Base-by-base conservation (phyloP, 2,113 vertebrate species). In the Melanerpes aurifrons region DNA sequence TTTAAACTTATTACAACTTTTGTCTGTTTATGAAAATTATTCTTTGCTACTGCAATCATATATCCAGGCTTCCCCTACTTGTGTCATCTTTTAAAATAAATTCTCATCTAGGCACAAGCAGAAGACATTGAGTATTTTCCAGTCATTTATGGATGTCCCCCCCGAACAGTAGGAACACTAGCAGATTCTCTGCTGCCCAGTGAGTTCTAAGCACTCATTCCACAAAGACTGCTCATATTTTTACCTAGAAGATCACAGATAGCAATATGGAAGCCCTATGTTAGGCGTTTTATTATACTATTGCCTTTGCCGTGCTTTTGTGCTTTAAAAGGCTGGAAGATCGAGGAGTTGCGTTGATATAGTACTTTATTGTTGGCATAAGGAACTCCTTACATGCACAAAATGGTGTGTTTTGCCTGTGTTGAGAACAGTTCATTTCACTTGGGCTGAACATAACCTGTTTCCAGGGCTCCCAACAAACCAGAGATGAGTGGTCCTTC, bases 1-100 rank as follows among this genome's bases (percentile, higher is more conserved):
- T 90, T 95, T 96, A 56, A 93, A 89, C 50, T 93, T 94, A 95
- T 95, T 96, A 32, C 95, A 96, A 91, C 83, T 96, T 96, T 96
- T 75, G 56, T 90, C 92, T 95, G 83, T 87, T 96, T 89, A 63
- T 90, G 78, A 92, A 84, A 79, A 93, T 85, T 72, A 59, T 86
- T 93, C 78, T 85, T 84, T 95, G 58, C 45, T 84, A 25, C 13
- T 58, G 81, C 54, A 72, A 2, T 74, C 32, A 3, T 77, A 6
- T 93, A 79, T 72, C 35, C 86, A 59, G 45, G 58, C 48, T 83
- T 93, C 50, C 90, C 86, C 22, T 90, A 26, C 17, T 74, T 71
- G 22, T 71, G 53, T 24, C 37, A 7, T 45, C 32, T 72, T 88
- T 83, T 48, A 16, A 48, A 74, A 78, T n/a, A 2, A 48, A 15